Base-by-base conservation (phyloP, 2,113 vertebrate species). In the Plecotus auritus region DNA sequence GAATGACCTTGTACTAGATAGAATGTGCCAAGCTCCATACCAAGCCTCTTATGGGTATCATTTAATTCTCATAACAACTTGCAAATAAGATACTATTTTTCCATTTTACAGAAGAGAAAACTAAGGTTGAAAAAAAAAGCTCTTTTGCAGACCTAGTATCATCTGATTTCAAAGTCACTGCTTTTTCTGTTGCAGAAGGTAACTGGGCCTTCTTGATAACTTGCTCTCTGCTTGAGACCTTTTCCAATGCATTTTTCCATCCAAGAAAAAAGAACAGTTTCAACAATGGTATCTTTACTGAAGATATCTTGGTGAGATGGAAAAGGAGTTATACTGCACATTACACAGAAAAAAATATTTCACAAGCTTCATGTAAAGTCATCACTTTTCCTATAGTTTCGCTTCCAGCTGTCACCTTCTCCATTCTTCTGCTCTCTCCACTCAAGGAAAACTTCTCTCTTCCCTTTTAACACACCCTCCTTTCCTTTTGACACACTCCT, bases 21-120 rank as follows among this genome's bases (percentile, higher is more conserved):
- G 64, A 73, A 67, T 83, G 37, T 59, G 9, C 42, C 42, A 74
- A 28, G 5, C 13, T 77, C 30, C 30, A 28, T 40, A 66, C 8
- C 26, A 94, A 61, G 40, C 40, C 70, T 40, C 35, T 93, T 32
- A 54, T 64, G 37, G 28, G 4, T 90, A 3, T 95, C 69, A 45
- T 47, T 94, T 86, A 59, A 85, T 92, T 91, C 49, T 93, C 56
- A n/a, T 17, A 87, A 81, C 72, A 88, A 81, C 32, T 82, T 90
- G 77, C 17, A 85, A 93, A 89, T n/a, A 89, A 83, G 37, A 92
- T 40, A 42, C 9, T 47, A 37, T 83, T 45, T 42, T 7, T 3
- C 18, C 20, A 84, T 91, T 94, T 88, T 73, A 73, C 9, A 42
- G 77, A 94, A 47, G 13, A 73, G n/a, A 9, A 93, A 49, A 70